Base-by-base conservation (phyloP, 2,797 vertebrate genomes). In the Petrocephalus schoutedeni region DNA sequence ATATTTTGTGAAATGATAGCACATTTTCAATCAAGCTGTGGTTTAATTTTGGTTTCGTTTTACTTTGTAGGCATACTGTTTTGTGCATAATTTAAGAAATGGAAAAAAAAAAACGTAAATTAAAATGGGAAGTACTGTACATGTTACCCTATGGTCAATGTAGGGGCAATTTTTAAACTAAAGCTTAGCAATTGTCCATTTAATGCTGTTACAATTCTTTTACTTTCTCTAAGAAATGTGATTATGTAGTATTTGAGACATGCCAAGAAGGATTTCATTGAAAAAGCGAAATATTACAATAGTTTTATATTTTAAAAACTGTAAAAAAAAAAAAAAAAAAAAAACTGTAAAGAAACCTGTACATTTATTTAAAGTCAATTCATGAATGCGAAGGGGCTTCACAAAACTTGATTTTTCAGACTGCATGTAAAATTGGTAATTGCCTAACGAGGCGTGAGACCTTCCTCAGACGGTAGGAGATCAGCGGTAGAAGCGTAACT, bases 341-440 rank as follows among this genome's bases (percentile, higher is more conserved):
- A 91, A 92, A 92, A 93, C 93, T 91, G 93, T 95, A 95, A 94
- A 96, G 95, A 95, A 90, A 94, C 94, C 93, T 97, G 95, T 98
- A 97, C 93, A 97, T 97, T 97, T 96, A 96, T 95, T 95, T 93
- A 95, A 93, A 94, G 96, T 95, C 93, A 95, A 95, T 97, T 97
- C 97, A 94, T 93, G 93, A 90, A 95, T 96, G 94, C 94, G 93
- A 93, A 86, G 19, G 94, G 93, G 92, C 93, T 95, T 97, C 94
- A 95, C 93, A 90, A 90, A 88, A 85, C 93, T 92, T 92, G 92
- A 95, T 94, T 88, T 95, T 94, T 95, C 91, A 93, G 96, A 96
- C 92, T 97, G 98, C 98, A 98, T 98, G 97, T 97, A 95, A 95
- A 93, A 91, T 93, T 95, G 94, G 95, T 95, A 94, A 98, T 95